Conservation (phyloP, 2,113 vertebrate genomes). For the Cheirogaleus medius region DNA sequence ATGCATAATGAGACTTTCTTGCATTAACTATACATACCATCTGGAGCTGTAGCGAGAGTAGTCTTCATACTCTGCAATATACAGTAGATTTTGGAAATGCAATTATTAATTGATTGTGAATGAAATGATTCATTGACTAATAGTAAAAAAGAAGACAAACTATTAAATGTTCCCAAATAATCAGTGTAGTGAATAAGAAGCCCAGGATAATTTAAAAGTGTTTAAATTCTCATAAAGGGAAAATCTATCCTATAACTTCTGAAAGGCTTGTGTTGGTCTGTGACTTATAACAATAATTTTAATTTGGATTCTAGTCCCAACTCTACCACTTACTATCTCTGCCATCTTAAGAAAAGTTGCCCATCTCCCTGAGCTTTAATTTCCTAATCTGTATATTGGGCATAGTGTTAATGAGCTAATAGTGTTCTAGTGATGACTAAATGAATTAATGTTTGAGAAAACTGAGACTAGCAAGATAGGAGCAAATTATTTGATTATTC, state of each 20-base stretch:
- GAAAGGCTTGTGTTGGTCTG: background rate
- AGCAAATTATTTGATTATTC: background rate
- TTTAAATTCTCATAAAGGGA: background rate
- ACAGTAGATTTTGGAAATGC: background rate
- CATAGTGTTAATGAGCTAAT: background rate
- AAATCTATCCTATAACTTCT: background rate
- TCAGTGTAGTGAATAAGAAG: background rate
- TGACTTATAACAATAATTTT: background rate
- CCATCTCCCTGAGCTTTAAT: background rate
- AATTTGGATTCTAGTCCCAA: background rate
- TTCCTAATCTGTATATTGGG: background rate
- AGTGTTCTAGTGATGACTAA: background rate
- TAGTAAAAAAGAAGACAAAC: background rate
- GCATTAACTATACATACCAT: too few relatives aligned
- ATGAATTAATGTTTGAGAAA: background rate
- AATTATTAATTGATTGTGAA: background rate
- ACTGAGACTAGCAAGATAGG: background rate
- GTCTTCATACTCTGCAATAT: background rate
- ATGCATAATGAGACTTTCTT: background rate
- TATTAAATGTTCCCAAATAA: background rate
- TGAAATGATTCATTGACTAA: background rate
- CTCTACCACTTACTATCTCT: background rate
- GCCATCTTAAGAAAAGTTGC: background rate
- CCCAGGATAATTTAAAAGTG: background rate
- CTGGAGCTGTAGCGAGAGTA: background rate